Base-by-base conservation (phyloP, 92 coral and sea anemone genomes). In the Epizoanthus ramosus region DNA sequence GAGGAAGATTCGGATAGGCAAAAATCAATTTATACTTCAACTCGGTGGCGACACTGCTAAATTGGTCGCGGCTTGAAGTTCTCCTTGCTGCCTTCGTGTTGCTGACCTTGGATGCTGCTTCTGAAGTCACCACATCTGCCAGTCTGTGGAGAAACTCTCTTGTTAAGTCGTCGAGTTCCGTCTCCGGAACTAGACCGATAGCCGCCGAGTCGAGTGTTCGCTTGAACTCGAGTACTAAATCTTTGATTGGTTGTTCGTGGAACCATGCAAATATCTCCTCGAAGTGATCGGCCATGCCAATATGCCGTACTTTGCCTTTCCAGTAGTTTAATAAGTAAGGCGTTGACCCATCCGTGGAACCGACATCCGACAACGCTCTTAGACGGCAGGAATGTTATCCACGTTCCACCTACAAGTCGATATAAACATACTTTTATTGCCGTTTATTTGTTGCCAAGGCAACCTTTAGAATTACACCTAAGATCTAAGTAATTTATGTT, bases 41-140 rank as follows among this genome's bases (percentile, higher is more conserved):
- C 69, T 76, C 81, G 19, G 81, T 68, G 22, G 17, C 57, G 37
- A 76, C 8, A 9, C 22, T 18, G n/a, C 68, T 60, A 43, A 76
- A 56, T 76, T 76, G 28, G 8, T 58, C 45, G 2, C 60, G 39
- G 0, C 14, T 68, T 8, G n/a, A 25, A 9, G 4, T n/a, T 17
- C 22, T 76, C 57, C 58, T 52, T 6, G 50, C 7, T 43, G 50
- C 50, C 57, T 37, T 75, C 39, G 23, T 57, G 13, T 39, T 60
- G 23, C 9, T n/a, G 9, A 75, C 80, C 47, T 76, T 5, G 21
- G 70, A 68, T 31, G 81, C 60, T 35, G 81, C 60, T 13, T 56
- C 81, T 13, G 21, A 59, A 59, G 22, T 76, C 7, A 76, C 69
- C 68, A 76, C 69, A 39, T 76, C 81, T 76, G 63, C 58, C 16